Evolutionary conservation across 1,140 invertebrate genomes (phyloP), one percentile per base, ranked within the genome.

Genomic region (Coelopa frigida): DNA sequence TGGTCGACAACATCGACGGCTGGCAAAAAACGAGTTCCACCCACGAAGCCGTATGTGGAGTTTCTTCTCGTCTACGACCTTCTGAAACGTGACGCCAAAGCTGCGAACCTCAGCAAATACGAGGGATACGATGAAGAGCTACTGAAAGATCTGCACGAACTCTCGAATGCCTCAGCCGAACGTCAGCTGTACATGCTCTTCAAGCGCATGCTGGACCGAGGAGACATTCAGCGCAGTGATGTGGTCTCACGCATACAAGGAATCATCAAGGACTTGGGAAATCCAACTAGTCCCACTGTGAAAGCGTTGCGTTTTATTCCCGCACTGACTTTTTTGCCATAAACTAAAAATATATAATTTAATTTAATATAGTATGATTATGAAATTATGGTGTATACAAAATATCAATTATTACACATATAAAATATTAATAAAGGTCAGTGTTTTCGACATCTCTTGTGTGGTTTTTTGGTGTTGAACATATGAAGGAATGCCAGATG

Each of bases 11-110:
- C 56, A 17, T 65, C 66, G 4, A 60, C 63, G n/a, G 67, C 63
- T 1, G 66, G 66, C 11, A 70, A 67, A 37, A 70, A 70, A 50
- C 53, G 63, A 17, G 55, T 68, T 12, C 66, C 67, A 10, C 66
- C 66, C 15, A 70, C 67, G 1, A 65, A 67, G 31, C 67, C 67
- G 0, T 70, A 70, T 42, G 67, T 70, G 5, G 62, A 67, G 32
- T 67, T 70, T 41, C 41, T 70, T 24, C 51, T 70, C 22, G 55
- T 70, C 10, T 70, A 70, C 39, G 67, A 70, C 49, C 44, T 70
- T n/a, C 48, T 69, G 0, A 70, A 70, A 46, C 61, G 67, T 4
- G 67, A 70, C 44, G 67, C 67, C 6, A 70, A 70, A 36, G 56
- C 63, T 2, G 52, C 57, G 1, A 70, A 65, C 52, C 50, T 70